Evolutionary conservation across 2,888 invertebrate genomes (phyloP).

Genomic region (Horisme vitalbata): DNA sequence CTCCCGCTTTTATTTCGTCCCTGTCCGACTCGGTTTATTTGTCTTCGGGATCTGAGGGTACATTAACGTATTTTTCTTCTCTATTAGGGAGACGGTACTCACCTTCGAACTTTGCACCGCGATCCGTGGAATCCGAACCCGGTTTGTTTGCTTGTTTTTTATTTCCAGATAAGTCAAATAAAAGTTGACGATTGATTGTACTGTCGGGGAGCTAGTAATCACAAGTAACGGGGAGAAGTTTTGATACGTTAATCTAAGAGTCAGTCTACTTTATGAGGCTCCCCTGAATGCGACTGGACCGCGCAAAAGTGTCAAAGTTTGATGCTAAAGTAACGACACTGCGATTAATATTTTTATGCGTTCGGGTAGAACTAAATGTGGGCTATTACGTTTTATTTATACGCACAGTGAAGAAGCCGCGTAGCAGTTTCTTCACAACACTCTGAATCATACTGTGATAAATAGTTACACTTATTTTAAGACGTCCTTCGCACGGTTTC

Average conservation of each 20-base stretch:
- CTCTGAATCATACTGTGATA: constrained; percentile 65
- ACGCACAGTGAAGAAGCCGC: constrained; percentile 37
- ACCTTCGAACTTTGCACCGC: constrained; percentile 75
- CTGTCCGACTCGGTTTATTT: constrained; percentile 78
- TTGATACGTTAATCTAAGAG: constrained; percentile 59
- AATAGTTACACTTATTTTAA: constrained; percentile 71
- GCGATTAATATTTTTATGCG: constrained; percentile 47
- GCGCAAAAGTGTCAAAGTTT: constrained; percentile 49
- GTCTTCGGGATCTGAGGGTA: constrained; percentile 80
- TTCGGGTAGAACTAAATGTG: constrained; percentile 40
- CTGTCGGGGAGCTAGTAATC: constrained; percentile 67
- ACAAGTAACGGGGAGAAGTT: constrained; percentile 50
- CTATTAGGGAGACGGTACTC: constrained; percentile 78
- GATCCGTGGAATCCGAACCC: constrained; percentile 61
- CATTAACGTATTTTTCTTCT: constrained; percentile 83
- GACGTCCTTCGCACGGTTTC: constrained; percentile 76
- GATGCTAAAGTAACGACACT: constrained; percentile 47
- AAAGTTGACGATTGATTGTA: constrained; percentile 81
- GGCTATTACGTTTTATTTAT: constrained; percentile 45
- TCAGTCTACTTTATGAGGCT: constrained; percentile 50
- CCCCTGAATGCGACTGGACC: constrained; percentile 46
- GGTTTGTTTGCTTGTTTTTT: constrained; percentile 75
- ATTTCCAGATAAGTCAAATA: constrained; percentile 77
- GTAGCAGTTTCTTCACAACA: constrained; percentile 51
- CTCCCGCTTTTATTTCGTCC: constrained; percentile 77